A percentile compares a stretch with the other conserved stretches of the same genome.
phyloP scores from a whole-genome alignment of 2,888 invertebrate genomes.

The Agrochola lychnidis region DNA sequence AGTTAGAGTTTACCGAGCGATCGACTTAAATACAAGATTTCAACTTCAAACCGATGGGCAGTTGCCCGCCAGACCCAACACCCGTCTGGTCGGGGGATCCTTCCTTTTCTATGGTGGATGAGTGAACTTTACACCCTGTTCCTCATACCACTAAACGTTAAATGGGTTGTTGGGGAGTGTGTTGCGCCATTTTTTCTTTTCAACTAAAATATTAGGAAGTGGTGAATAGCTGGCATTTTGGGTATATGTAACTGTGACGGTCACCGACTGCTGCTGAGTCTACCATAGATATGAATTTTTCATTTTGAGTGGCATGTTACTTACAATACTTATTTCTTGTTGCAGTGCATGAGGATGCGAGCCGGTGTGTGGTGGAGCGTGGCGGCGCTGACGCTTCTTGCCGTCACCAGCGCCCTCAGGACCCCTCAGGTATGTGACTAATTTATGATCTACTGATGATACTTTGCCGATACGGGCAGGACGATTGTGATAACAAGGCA shows the following conservation, averaged over 20 bases:
- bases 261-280: too few species aligned
- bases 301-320: neutral
- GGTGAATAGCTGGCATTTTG: neutral
- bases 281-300: too few species aligned
- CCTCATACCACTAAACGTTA: too few species aligned
- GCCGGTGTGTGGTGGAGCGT: slow-evolving; percentile 84
- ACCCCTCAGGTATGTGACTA: slow-evolving; percentile 79
- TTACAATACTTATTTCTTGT: slow-evolving; percentile 60
- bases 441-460: neutral
- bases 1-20: too few species aligned
- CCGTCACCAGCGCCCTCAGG: slow-evolving; percentile 81
- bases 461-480: fast-evolving
- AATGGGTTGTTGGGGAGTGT: neutral
- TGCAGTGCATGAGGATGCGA: slow-evolving; percentile 86
- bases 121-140: too few species aligned
- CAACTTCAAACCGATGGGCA: too few species aligned
- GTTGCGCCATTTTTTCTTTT: neutral
- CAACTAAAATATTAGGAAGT: neutral
- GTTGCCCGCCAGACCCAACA: too few species aligned
- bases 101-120: too few species aligned
- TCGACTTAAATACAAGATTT: too few species aligned
- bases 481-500: neutral
- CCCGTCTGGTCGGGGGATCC: too few species aligned
- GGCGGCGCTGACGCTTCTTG: slow-evolving; percentile 82
- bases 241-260: neutral